Base-by-base conservation (phyloP, 2,797 vertebrate genomes). In the Amphiprion clarkii region DNA sequence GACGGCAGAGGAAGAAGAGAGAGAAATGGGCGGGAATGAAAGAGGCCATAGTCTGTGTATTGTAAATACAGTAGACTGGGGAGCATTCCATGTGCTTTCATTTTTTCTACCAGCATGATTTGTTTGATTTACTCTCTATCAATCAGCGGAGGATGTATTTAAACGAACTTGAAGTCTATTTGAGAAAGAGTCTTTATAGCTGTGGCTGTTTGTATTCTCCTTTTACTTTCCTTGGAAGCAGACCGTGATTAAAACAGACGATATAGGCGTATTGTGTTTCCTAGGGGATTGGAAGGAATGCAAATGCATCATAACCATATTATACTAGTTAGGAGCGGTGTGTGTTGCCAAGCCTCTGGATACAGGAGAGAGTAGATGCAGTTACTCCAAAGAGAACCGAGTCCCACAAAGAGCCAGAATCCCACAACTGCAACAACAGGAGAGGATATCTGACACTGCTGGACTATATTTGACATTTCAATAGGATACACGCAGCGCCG, bases 291-390 rank as follows among this genome's bases (percentile, higher is more conserved):
- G 87, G 85, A 90, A 94, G 88, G 92, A 94, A 94, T 91, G 90
- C 84, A 91, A 92, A 94, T 94, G 90, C 90, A 94, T 95, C 92
- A 93, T 92, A 94, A 92, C 91, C 90, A 91, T 93, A 94, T 93
- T 95, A 92, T 87, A 88, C 77, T 85, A 87, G 90, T 94, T 93
- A 92, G 85, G 72, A 88, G 84, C 73, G 29, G 51, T 58, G 59
- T 13, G 57, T 27, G 58, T 62, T 90, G 92, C 92, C 89, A 94
- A 90, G 84, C 89, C 87, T 81, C 77, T 82, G 86, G 84, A 84
- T 88, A 86, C 83, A 74, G 81, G 76, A 83, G 84, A 89, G 76
- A 68, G 72, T 51, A 65, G 74, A 79, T 81, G 53, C 72, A 77
- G 78, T 79, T 68, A 71, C 76, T 79, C 78, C 63, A 54, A 86